Conservation (phyloP, 2,113 vertebrate genomes). For the Aspiorhynchus laticeps region DNA sequence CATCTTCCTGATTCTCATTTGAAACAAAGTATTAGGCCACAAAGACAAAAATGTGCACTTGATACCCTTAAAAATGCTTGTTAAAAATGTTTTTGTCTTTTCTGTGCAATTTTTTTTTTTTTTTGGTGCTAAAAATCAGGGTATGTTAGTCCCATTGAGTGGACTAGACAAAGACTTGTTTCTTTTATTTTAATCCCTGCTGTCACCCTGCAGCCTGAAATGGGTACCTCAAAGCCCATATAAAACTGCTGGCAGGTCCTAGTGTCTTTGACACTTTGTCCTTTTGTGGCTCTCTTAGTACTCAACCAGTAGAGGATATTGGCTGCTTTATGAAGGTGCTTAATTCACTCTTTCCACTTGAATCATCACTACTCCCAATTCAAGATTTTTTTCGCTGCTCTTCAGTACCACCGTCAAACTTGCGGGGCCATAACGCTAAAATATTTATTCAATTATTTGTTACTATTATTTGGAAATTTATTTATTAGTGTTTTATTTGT, state of each 20-base stretch:
- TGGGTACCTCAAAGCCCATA: constrained; percentile 63
- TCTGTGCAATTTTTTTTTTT: not conserved
- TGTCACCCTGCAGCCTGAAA: constrained; percentile 65
- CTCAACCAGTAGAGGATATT: constrained; percentile 12
- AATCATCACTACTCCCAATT: not conserved
- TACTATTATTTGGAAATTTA: not conserved
- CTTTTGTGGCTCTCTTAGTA: constrained; percentile 5
- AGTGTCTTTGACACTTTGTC: not conserved
- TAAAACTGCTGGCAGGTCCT: constrained; percentile 37
- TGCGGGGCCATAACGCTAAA: not conserved
- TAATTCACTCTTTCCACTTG: constrained; percentile 27
- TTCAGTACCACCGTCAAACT: not conserved
- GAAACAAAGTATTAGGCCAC: not conserved
- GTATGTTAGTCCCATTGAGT: constrained; percentile 24
- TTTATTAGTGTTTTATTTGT: not conserved
- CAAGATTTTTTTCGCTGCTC: not conserved
- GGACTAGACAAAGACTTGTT: constrained; percentile 66
- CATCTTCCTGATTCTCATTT: not conserved
- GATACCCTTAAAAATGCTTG: not conserved
- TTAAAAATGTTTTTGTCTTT: not conserved
- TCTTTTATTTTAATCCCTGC: constrained; percentile 67
- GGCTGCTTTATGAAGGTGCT: constrained; percentile 47
- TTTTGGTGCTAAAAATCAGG: not conserved
- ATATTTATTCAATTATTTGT: not conserved
- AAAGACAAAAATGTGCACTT: not conserved